phyloP scores from a whole-genome alignment of 2,113 vertebrate genomes.

The Ochotona curzoniae region DNA sequence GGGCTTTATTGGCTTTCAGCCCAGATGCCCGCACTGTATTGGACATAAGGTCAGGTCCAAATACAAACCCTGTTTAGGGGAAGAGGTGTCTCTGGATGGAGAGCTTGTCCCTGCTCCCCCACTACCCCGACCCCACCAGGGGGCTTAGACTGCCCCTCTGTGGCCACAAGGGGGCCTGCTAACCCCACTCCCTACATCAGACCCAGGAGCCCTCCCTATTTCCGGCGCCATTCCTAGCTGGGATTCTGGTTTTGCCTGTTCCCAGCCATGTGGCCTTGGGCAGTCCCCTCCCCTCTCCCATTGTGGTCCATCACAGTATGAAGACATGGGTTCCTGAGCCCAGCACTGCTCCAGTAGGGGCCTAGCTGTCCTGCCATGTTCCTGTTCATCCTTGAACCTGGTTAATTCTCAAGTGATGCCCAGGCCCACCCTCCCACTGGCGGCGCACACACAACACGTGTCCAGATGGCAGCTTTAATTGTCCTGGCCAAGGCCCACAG shows the following conservation, averaged over 20 bases:
- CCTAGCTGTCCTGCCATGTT: background rate
- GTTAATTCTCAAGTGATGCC: background rate
- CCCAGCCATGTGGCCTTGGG: background rate
- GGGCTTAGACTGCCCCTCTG: background rate
- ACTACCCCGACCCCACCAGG: background rate
- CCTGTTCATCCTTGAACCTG: background rate
- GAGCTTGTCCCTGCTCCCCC: background rate
- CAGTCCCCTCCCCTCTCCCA: background rate
- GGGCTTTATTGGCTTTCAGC: background rate
- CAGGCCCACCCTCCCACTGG: background rate
- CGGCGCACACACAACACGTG: conserved; percentile 39
- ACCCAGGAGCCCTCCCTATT: background rate
- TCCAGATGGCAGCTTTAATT: conserved; percentile 78
- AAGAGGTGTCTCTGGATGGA: background rate
- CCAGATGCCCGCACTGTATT: background rate
- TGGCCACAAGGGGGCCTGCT: background rate
- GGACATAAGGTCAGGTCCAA: background rate
- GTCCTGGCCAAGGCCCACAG: background rate
- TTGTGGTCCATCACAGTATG: no score
- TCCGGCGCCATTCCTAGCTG: accelerated
- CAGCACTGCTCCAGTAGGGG: background rate
- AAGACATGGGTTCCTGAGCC: background rate
- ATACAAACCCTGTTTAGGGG: background rate
- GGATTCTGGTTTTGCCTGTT: background rate
- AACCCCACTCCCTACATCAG: background rate